phyloP scores from a whole-genome alignment of 2,888 invertebrate species.

The Corbicula japonica region DNA sequence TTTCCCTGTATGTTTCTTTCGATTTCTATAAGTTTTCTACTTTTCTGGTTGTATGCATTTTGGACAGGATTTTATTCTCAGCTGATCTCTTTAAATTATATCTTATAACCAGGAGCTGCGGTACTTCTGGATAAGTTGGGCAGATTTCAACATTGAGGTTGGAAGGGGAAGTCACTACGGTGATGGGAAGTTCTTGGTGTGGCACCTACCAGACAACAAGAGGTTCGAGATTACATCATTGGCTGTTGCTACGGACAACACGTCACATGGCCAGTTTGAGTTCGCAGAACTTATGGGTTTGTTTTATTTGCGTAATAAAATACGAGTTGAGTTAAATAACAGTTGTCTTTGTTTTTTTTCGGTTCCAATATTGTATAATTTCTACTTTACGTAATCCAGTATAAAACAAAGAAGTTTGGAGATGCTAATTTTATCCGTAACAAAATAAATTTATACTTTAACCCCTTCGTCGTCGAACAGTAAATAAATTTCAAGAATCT shows the following conservation, averaged over 20 bases:
- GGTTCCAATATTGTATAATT: too few species aligned
- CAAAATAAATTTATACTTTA: too few species aligned
- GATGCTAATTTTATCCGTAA: too few species aligned
- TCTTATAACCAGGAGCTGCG: conserved; percentile 78
- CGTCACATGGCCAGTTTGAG: conserved; percentile 84
- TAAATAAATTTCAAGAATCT: too few species aligned
- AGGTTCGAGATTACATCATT: conserved; percentile 82
- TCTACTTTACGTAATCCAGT: too few species aligned
- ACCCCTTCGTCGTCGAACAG: too few species aligned
- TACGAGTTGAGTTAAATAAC: too few species aligned
- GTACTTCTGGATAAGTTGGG: conserved; percentile 85
- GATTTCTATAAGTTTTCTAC: background rate
- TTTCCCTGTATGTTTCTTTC: too few species aligned
- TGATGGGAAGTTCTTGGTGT: conserved; percentile 77
- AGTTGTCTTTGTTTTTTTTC: too few species aligned
- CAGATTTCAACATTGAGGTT: conserved; percentile 76
- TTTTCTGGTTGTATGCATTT: background rate
- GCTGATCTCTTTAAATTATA: background rate
- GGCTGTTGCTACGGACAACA: conserved; percentile 83
- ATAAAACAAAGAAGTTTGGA: too few species aligned
- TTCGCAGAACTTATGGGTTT: conserved; percentile 83
- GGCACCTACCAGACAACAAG: conserved; percentile 78
- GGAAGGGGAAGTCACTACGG: conserved; percentile 82
- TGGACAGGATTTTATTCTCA: background rate
- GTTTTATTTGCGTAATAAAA: conserved; percentile 13